Conservation (phyloP, 2,888 invertebrate species). For the Amiota communis region DNA sequence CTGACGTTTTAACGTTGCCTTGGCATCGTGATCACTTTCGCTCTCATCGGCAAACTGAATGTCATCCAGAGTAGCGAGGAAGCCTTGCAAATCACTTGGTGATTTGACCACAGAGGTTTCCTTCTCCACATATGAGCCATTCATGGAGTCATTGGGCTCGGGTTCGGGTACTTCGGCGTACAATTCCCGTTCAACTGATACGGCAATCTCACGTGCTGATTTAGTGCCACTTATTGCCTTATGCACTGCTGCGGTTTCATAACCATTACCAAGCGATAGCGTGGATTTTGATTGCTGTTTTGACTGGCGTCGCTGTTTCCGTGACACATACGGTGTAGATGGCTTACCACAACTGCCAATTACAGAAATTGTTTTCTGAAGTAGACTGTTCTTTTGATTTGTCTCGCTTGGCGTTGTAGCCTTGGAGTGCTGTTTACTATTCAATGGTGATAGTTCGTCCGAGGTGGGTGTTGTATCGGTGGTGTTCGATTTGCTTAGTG, state of each 20-base stretch:
- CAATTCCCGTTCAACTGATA: slow-evolving; percentile 34
- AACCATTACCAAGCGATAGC: slow-evolving; percentile 40
- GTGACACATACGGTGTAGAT: slow-evolving; percentile 58
- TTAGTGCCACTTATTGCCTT: slow-evolving; percentile 46
- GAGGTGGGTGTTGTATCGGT: slow-evolving; percentile 75
- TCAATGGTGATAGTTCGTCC: slow-evolving; percentile 71
- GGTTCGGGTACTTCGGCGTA: background rate
- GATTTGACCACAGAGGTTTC: slow-evolving; percentile 81
- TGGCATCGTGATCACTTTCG: slow-evolving; percentile 60
- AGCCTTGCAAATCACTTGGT: slow-evolving; percentile 76
- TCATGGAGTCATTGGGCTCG: slow-evolving; percentile 59
- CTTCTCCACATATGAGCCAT: slow-evolving; percentile 75
- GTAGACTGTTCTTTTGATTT: slow-evolving; percentile 47
- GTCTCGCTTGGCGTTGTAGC: slow-evolving; percentile 63
- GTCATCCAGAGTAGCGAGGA: slow-evolving; percentile 77
- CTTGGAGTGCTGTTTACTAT: slow-evolving; percentile 67
- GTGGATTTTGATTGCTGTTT: slow-evolving; percentile 59
- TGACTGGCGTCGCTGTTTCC: slow-evolving; percentile 59
- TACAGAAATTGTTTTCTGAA: slow-evolving; percentile 32
- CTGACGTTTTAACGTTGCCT: slow-evolving; percentile 47
- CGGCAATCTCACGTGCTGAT: slow-evolving; percentile 46
- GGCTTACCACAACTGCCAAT: slow-evolving; percentile 43
- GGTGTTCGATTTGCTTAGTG: slow-evolving; percentile 48
- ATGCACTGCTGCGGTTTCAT: slow-evolving; percentile 34
- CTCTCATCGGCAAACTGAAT: slow-evolving; percentile 82